A percentile compares a stretch with the other conserved stretches of the same genome.
Evolutionary conservation across 2,113 vertebrate species (phyloP).

Genomic region (Illadopsis cleaveri): DNA sequence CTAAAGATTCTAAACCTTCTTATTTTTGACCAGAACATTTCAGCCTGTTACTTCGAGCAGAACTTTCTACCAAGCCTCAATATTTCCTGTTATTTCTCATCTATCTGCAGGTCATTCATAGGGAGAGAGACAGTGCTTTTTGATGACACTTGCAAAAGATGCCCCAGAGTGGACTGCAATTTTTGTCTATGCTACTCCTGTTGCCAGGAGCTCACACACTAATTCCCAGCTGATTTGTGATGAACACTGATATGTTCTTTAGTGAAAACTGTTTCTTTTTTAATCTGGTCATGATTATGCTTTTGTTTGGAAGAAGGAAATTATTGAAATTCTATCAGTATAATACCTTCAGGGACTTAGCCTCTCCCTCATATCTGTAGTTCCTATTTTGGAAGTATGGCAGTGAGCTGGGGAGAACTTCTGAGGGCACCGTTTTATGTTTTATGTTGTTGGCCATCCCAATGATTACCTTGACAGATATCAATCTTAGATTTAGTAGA

Average conservation of each 20-base stretch:
- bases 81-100: neutral
- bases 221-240: neutral
- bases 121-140: neutral
- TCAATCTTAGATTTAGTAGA: neutral
- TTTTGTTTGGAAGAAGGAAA: neutral
- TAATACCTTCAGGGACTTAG: neutral
- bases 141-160: neutral
- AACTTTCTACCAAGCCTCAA: neutral
- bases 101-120: neutral
- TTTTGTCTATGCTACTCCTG: neutral
- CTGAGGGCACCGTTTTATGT: neutral
- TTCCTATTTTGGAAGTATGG: neutral
- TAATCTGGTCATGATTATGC: neutral
- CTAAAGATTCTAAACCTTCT: neutral
- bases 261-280: neutral
- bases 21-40: neutral
- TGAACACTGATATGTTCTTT: neutral
- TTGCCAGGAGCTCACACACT: neutral
- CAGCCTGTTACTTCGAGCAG: neutral
- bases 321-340: neutral
- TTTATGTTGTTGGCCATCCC: neutral
- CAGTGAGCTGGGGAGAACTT: neutral
- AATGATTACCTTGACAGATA: neutral
- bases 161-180: neutral
- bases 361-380: neutral